Evolutionary conservation across 2,113 vertebrate species (phyloP), one percentile per base, ranked within the genome.

Genomic region (Podilymbus podiceps): DNA sequence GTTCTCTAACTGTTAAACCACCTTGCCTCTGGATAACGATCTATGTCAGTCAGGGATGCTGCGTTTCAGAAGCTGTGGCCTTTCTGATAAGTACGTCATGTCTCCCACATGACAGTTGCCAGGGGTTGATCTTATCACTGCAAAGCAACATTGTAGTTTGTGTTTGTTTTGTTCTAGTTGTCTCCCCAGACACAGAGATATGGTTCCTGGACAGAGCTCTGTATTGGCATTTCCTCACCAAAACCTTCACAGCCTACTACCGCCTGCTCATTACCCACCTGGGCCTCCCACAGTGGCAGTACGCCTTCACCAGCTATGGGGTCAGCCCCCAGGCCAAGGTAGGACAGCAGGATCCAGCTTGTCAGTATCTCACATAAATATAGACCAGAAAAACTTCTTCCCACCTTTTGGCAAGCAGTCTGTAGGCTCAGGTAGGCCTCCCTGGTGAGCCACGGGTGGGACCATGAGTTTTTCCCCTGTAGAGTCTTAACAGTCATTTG

Each of bases 231-330:
- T 99, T 99, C 94, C 98, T 99, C 76, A 99, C 98, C 5, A 91
- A 99, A 62, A 99, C 98, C 69, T 99, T 99, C 96, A 99, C 98
- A 4, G 98, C 99, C 55, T 99, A 99, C 94, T 99, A 99, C 96
- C 98, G 99, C 67, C 98, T 99, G 85, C 99, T 99, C 96, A 98
- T 99, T 96, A 99, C 99, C 11, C 99, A 99, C 93, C 97, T 99
- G 84, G 99, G 99, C 74, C 98, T 99, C 46, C 99, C 99, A 3
- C 99, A 99, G 96, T 99, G 99, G 99, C 99, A 99, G 63, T 99
- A 99, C 2, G 94, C 97, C 89, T 99, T 99, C 97, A 99, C 99
- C 63, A 98, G 98, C 79, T 99, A 99, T 25, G 99, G 99, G 17
- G 97, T 99, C 67, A 99, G 99, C 92, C 99, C 99, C 15, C 99